Evolutionary conservation across 2,113 vertebrate species (phyloP).

Genomic region (Oryzias javanicus): DNA sequence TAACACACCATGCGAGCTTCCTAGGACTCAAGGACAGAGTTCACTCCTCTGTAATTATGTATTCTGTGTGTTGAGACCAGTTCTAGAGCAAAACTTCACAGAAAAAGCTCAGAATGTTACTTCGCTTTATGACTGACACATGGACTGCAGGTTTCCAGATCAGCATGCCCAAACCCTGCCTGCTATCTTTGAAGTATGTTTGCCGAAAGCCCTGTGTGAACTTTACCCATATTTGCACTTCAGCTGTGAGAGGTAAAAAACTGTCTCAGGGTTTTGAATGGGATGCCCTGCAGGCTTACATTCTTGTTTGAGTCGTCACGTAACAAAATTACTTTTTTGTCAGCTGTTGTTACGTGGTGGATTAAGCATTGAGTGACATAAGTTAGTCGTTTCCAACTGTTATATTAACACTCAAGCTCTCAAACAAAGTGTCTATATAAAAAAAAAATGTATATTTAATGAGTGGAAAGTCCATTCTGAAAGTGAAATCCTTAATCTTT

Average conservation of each 20-base stretch:
- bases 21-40: constrained; percentile 19
- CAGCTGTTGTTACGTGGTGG: not conserved
- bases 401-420: not conserved
- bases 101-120: constrained; percentile 11
- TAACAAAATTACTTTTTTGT: constrained; percentile 20
- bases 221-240: constrained; percentile 36
- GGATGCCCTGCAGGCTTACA: constrained; percentile 29
- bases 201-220: constrained; percentile 49
- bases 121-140: constrained; percentile 19
- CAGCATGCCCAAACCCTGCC: constrained; percentile 50
- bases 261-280: constrained; percentile 29
- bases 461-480: too few species aligned
- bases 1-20: constrained; percentile 18
- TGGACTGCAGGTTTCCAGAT: constrained; percentile 24
- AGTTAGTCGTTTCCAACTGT: not conserved
- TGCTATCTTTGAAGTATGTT: constrained; percentile 50
- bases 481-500: too few species aligned
- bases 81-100: constrained; percentile 3
- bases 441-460: not conserved
- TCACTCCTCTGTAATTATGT: constrained; percentile 40
- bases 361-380: not conserved
- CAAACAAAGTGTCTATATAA: not conserved
- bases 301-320: constrained; percentile 26
- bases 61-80: constrained; percentile 20
- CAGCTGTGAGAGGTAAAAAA: constrained; percentile 17